Conservation (phyloP, 2,797 vertebrate species). For the Crenuchus spilurus region DNA sequence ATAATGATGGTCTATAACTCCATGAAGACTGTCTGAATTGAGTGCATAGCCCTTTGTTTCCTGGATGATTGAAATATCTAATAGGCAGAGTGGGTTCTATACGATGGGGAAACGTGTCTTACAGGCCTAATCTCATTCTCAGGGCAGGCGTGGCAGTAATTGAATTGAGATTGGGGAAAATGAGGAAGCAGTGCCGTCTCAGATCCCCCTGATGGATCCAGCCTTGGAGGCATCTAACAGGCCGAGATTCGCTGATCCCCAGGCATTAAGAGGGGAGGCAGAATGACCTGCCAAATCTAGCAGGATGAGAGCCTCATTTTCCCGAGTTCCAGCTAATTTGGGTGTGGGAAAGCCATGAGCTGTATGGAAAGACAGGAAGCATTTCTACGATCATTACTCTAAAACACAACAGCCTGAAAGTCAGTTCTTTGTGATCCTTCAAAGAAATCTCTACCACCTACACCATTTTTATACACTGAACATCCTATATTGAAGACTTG, state of each 20-base stretch:
- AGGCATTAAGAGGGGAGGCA: slow-evolving; percentile 58
- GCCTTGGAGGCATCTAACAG: slow-evolving; percentile 47
- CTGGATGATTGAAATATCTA: slow-evolving; percentile 47
- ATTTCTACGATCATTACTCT: slow-evolving; percentile 19
- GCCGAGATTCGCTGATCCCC: slow-evolving; percentile 57
- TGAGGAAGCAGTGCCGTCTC: slow-evolving; percentile 48
- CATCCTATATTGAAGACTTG: slow-evolving; percentile 7
- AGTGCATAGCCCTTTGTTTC: slow-evolving; percentile 50
- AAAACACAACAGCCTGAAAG: neutral
- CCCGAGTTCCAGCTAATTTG: slow-evolving; percentile 64
- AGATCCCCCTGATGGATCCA: slow-evolving; percentile 59
- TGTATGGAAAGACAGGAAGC: slow-evolving; percentile 24
- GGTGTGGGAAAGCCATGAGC: slow-evolving; percentile 48
- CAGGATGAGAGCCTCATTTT: slow-evolving; percentile 67
- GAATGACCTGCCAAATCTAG: slow-evolving; percentile 63
- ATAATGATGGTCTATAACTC: slow-evolving; percentile 37
- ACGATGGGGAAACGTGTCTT: slow-evolving; percentile 30
- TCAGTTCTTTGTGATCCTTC: slow-evolving; percentile 18
- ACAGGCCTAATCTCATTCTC: slow-evolving; percentile 54
- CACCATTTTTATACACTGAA: slow-evolving; percentile 13
- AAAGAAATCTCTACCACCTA: slow-evolving; percentile 18
- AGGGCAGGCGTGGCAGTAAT: slow-evolving; percentile 54
- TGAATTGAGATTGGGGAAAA: slow-evolving; percentile 61
- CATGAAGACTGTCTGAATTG: slow-evolving; percentile 31
- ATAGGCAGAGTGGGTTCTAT: slow-evolving; percentile 45